Evolutionary conservation across 2,797 vertebrate species (phyloP).

Genomic region (Buphagus erythrorhynchus): DNA sequence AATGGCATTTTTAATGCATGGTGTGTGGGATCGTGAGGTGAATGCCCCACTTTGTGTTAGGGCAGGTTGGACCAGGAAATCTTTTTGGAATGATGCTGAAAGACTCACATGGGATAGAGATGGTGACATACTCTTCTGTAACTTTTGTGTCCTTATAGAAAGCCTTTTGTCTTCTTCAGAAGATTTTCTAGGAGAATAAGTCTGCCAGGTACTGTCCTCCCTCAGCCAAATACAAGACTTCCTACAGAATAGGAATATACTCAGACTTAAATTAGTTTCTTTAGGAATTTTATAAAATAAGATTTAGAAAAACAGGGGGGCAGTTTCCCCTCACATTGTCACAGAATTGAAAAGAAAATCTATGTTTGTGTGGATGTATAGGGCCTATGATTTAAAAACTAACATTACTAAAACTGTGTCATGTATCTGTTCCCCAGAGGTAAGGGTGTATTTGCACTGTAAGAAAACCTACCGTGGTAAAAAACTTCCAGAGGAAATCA

Average conservation of each 20-base stretch:
- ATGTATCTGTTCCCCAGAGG: neutral
- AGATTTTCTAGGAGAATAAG: neutral
- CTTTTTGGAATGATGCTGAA: neutral
- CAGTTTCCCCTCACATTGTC: neutral
- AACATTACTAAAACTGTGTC: neutral
- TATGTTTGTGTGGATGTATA: neutral
- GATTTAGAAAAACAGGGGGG: neutral
- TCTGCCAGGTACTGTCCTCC: neutral
- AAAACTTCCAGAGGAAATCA: neutral
- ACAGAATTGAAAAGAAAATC: neutral
- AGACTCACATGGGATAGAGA: neutral
- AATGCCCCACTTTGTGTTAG: neutral
- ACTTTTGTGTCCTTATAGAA: neutral
- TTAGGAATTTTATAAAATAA: neutral
- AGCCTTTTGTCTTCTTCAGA: neutral
- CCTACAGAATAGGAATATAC: neutral
- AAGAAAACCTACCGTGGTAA: neutral
- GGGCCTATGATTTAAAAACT: neutral
- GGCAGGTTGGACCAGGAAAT: neutral
- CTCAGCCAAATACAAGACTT: neutral
- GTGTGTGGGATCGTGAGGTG: neutral
- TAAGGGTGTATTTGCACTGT: neutral
- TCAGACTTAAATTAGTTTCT: neutral
- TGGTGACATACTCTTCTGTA: neutral
- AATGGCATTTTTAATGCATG: neutral